Conservation (phyloP, 2,113 vertebrate genomes). For the Eidolon helvum region DNA sequence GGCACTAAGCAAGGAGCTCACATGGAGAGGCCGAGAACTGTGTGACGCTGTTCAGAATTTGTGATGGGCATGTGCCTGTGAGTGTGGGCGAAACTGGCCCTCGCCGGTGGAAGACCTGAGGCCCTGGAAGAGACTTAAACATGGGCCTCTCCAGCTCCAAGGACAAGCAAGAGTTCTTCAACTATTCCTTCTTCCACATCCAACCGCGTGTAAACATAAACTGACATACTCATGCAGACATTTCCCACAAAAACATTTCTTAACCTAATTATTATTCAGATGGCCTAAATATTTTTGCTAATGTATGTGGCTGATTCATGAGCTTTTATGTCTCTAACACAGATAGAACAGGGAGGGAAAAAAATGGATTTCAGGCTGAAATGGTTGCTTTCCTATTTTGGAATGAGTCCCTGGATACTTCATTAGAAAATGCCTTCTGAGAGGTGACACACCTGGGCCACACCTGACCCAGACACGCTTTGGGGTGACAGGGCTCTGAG, state of each 20-base stretch:
- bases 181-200: not conserved
- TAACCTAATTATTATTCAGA: not conserved
- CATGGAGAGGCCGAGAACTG: not conserved
- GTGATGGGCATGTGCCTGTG: fast-evolving
- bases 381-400: not conserved
- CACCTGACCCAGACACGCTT: fast-evolving
- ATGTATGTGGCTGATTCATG: not conserved
- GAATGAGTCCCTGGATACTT: not conserved
- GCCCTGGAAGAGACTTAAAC: not conserved
- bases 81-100: fast-evolving
- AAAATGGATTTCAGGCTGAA: not conserved
- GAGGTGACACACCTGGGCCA: not conserved
- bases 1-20: not conserved
- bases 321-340: not conserved
- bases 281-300: not conserved
- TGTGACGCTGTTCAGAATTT: not conserved
- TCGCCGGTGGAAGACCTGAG: fast-evolving
- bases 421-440: not conserved
- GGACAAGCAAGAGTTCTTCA: not conserved
- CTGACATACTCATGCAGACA: not conserved
- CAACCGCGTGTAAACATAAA: not conserved
- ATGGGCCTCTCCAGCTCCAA: not conserved
- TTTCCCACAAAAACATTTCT: not conserved
- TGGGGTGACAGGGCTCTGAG: not conserved
- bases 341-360: not conserved